Conservation (phyloP, 2,888 invertebrate genomes). For the Agrenia bidenticulata region DNA sequence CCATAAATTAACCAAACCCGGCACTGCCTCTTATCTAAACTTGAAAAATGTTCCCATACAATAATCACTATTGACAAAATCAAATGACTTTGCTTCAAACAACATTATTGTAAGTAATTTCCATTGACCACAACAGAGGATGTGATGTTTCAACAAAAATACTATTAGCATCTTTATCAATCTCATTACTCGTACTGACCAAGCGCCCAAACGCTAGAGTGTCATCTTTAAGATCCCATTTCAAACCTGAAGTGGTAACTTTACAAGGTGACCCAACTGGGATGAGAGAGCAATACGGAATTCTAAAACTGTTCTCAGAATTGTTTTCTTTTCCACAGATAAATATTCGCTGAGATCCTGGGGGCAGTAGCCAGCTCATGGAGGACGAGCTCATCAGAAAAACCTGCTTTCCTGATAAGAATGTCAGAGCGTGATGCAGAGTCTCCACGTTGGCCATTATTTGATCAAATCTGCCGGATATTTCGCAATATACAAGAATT, state of each 20-base stretch:
- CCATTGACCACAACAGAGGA: conserved; percentile 16
- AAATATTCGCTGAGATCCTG: conserved; percentile 50
- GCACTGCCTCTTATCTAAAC: too few species aligned
- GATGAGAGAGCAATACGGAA: conserved; percentile 12
- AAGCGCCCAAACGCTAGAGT: conserved; percentile 6
- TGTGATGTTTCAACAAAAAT: not conserved
- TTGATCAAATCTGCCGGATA: conserved; percentile 77
- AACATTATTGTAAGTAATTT: too few species aligned
- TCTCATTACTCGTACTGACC: conserved; percentile 18
- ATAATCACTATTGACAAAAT: too few species aligned
- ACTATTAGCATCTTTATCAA: not conserved
- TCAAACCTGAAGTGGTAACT: conserved; percentile 9
- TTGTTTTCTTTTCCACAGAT: not conserved
- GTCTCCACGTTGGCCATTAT: conserved; percentile 77
- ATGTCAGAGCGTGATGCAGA: conserved; percentile 63
- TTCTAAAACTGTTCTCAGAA: not conserved
- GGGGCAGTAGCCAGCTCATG: conserved; percentile 72
- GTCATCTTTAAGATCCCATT: conserved; percentile 8
- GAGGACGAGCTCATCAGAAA: conserved; percentile 61
- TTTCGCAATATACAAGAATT: conserved; percentile 68
- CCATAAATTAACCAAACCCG: too few species aligned
- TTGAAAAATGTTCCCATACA: too few species aligned
- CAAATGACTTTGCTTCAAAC: too few species aligned
- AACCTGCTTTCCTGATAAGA: conserved; percentile 54
- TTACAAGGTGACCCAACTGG: conserved; percentile 8